phyloP scores from a whole-genome alignment of 2,113 vertebrate genomes.

The Thunnus thynnus region DNA sequence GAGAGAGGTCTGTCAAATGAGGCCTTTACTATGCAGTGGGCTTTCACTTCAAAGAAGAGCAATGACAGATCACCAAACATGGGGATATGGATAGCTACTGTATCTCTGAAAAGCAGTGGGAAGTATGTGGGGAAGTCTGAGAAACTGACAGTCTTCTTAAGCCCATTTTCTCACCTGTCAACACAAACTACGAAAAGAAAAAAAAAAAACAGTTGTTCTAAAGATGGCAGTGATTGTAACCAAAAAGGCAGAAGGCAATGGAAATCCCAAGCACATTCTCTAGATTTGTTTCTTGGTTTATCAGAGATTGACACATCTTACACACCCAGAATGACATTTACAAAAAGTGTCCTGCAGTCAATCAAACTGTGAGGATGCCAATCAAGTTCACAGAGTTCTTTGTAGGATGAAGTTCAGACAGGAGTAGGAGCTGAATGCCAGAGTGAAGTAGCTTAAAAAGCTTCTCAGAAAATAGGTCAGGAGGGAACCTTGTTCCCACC shows the following conservation, averaged over 20 bases:
- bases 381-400: constrained; percentile 63
- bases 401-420: constrained; percentile 51
- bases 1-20: constrained; percentile 47
- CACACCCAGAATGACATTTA: constrained; percentile 58
- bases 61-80: constrained; percentile 60
- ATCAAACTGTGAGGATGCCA: constrained; percentile 58
- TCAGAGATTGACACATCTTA: constrained; percentile 50
- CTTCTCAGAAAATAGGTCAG: constrained; percentile 66
- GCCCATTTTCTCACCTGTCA: constrained; percentile 45
- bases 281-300: constrained; percentile 43
- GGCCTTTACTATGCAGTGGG: constrained; percentile 24
- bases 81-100: constrained; percentile 42
- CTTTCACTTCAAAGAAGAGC: constrained; percentile 49
- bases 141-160: constrained; percentile 40
- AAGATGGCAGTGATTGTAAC: constrained; percentile 30
- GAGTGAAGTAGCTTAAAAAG: constrained; percentile 52
- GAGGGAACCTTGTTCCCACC: constrained; percentile 51
- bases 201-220: not conserved
- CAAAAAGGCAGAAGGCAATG: constrained; percentile 10
- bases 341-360: constrained; percentile 65
- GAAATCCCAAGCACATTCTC: constrained; percentile 34
- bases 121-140: constrained; percentile 28
- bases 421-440: constrained; percentile 52
- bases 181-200: constrained; percentile 7
- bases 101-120: constrained; percentile 43